These are phyloP conservation scores for Minunthozetes semirufus DNA, from an alignment of 2,888 invertebrate species.

Conservation along the genomic window DNA sequence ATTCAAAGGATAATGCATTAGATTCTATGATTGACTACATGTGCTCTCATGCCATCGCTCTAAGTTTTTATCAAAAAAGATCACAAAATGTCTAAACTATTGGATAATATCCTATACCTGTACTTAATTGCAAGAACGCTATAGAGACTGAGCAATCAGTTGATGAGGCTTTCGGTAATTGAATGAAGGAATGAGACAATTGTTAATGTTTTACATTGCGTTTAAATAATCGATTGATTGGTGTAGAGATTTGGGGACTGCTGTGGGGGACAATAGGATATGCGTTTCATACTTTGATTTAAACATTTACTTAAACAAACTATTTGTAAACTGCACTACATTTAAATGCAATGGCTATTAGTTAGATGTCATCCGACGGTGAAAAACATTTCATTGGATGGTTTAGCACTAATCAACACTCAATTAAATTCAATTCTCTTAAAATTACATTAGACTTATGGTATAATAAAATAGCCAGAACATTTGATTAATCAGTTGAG, in stretches of 20 bases:
- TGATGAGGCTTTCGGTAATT: conserved; percentile 28
- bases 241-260: conserved; percentile 24
- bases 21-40: background rate
- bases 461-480: background rate
- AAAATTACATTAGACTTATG: background rate
- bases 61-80: background rate
- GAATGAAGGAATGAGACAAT: conserved; percentile 17
- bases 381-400: no score
- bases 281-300: background rate
- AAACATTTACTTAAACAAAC: background rate
- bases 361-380: background rate
- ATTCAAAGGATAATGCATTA: no score
- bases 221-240: background rate
- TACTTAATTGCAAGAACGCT: conserved; percentile 20
- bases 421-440: no score
- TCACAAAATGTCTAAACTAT: background rate
- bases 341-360: conserved; percentile 14
- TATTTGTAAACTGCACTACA: background rate
- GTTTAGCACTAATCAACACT: no score
- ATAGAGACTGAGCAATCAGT: conserved; percentile 23
- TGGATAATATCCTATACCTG: conserved; percentile 18
- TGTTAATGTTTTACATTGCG: background rate
- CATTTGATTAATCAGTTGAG: background rate
- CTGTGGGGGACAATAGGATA: conserved; percentile 10
- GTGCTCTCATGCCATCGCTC: background rate